Evolutionary conservation across 2,797 vertebrate genomes (phyloP), one percentile per base, ranked within the genome.

Genomic region (Diplodus puntazzo): DNA sequence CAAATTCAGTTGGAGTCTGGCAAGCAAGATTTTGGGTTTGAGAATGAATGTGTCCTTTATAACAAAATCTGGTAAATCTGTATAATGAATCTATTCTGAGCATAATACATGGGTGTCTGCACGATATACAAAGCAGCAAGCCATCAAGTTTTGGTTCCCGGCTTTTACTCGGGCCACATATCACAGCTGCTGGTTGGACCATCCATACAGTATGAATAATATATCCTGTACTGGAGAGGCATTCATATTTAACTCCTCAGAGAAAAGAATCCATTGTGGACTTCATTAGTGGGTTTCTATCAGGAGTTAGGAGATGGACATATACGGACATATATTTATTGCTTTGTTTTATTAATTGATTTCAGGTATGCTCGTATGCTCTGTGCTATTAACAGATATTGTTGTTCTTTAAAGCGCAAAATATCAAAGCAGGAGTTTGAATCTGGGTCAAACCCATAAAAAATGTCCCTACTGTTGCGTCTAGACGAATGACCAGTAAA

Each of bases 401-500:
- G 27, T 1, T 20, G 2, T 34, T 66, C 14, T 17, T 5, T 49
- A 21, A 68, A 58, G 18, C 48, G 9, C 11, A 61, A 39, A 16
- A 60, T 23, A 25, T 60, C 70, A 68, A 73, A 63, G 0, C n/a
- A 57, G 27, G 16, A 34, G n/a, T 27, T 66, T 61, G 8, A 80
- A 63, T 81, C 17, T 70, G 39, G 67, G 53, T 86, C 27, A 80
- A 34, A 42, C 8, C 62, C 23, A 6, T 54, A 14, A 52, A 53
- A 34, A 79, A 74, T 57, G 53, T 54, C 30, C 23, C 45, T n/a
- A 21, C n/a, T 75, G 43, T 63, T 85, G 46, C 84, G 83, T 87
- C 86, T 87, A 88, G 87, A 92, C 86, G 76, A 83, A 81, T 73
- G 6, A 34, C 43, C 68, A 82, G 60, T 74, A 81, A 76, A 77